phyloP scores from a whole-genome alignment of 2,113 vertebrate species.

The Saccopteryx bilineata region DNA sequence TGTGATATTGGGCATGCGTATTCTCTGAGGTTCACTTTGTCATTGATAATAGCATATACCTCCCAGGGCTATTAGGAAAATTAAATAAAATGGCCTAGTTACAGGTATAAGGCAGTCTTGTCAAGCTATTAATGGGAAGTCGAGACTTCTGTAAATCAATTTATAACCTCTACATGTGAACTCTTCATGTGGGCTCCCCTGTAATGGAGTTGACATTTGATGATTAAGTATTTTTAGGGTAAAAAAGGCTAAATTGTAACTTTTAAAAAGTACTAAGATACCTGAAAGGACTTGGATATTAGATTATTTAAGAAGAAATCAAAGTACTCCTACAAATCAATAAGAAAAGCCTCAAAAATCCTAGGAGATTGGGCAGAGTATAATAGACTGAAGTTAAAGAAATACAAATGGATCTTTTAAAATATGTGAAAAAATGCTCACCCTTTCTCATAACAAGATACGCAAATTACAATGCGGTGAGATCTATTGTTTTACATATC shows the following conservation, averaged over 20 bases:
- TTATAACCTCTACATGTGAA: neutral
- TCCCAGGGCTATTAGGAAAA: slow-evolving; percentile 11
- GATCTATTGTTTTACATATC: neutral
- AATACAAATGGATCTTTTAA: slow-evolving; percentile 45
- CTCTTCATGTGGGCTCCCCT: neutral
- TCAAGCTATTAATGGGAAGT: slow-evolving; percentile 22
- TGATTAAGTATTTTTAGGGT: slow-evolving; percentile 35
- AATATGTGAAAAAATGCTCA: neutral
- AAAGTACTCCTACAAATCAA: neutral
- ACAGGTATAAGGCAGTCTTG: neutral
- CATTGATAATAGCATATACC: neutral
- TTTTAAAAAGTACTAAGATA: slow-evolving; percentile 25
- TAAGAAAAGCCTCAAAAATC: slow-evolving; percentile 27
- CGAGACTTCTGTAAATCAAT: neutral
- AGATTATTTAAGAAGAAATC: slow-evolving; percentile 52
- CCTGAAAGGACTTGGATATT: slow-evolving; percentile 5
- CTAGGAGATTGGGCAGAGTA: neutral
- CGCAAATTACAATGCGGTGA: slow-evolving; percentile 3
- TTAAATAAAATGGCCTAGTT: neutral
- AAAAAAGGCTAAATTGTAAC: slow-evolving; percentile 11
- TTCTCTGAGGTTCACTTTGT: slow-evolving; percentile 28
- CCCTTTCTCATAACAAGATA: slow-evolving; percentile 34
- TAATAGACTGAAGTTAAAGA: neutral
- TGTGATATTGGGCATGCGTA: neutral
- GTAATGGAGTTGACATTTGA: neutral